Percentiles rank a stretch among this genome's conserved stretches.
Conservation (phyloP, 2,888 invertebrate species). For the Caenorhabditis uteleia region DNA sequence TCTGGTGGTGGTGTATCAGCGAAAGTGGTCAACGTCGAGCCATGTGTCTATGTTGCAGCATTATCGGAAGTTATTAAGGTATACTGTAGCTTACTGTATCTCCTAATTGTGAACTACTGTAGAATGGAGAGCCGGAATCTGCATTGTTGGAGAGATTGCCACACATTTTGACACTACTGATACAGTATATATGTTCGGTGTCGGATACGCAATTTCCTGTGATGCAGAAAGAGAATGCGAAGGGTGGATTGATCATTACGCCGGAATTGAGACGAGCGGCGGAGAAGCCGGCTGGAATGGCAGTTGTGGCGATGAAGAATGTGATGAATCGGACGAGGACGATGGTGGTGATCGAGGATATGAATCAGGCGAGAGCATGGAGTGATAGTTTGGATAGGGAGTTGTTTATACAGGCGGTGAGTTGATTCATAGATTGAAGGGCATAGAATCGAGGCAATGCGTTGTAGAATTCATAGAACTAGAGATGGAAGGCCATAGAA, state of each 20-base stretch:
- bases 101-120: constrained; percentile 1
- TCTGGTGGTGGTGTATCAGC: constrained; percentile 55
- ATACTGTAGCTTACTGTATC: neutral
- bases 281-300: constrained; percentile 53
- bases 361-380: constrained; percentile 66
- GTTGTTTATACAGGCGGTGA: constrained; percentile 55
- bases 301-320: constrained; percentile 39
- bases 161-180: constrained; percentile 33
- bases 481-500: too few species aligned
- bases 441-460: too few species aligned
- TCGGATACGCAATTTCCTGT: constrained; percentile 55
- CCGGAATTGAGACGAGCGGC: constrained; percentile 56
- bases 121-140: constrained; percentile 60
- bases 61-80: constrained; percentile 62
- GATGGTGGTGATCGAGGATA: constrained; percentile 56
- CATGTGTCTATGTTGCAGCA: constrained; percentile 58
- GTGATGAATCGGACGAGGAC: constrained; percentile 37
- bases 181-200: constrained; percentile 48
- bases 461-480: too few species aligned
- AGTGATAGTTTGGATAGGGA: constrained; percentile 59
- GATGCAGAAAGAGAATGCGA: constrained; percentile 46
- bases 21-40: constrained; percentile 54
- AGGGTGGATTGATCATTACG: constrained; percentile 55
- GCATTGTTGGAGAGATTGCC: constrained; percentile 47
- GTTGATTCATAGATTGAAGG: constrained; percentile 5